Base-by-base conservation (phyloP, 2,113 vertebrate genomes). In the Urocynchramus pylzowi region DNA sequence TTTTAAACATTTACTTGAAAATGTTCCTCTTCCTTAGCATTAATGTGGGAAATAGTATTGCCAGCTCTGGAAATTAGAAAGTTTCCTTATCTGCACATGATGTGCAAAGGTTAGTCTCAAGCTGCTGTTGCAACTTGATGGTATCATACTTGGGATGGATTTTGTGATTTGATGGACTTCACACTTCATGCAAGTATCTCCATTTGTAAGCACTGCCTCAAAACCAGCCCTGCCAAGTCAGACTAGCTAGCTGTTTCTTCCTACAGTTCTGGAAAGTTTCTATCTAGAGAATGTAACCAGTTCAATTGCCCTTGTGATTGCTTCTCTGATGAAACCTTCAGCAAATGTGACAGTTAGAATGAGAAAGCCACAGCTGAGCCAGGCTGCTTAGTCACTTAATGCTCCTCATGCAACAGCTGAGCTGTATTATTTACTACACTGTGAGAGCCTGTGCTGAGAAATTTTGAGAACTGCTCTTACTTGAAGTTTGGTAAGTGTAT, bases 401-500 rank as follows among this genome's bases (percentile, higher is more conserved):
- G 42, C 20, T 61, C 52, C 33, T 52, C 28, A 74, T 39, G 13
- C 45, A 94, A 50, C 2, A 33, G 27, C 0, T 77, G 67, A 49
- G 68, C 24, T 74, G 28, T 61, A 4, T 59, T 53, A 57, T 12
- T 84, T 67, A 61, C 41, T 57, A 21, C 35, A 45, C 20, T 42
- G 39, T 39, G 37, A 61, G 13, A 45, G 16, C 27, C 21, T 54
- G 13, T 5, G 39, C 23, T 30, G 33, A 87, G 41, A 68, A 70
- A 79, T 35, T 39, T 67, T 73, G 44, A 64, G 14, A 85, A 85
- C 35, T 50, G 12, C 8, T 67, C 35, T 59, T 42, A 63, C 26
- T 24, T 19, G 8, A 89, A 75, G 7, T 52, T 90, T 47, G 10
- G 1, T 63, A 50, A 63, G 12, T 0, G 0, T 52, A 0, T 30